These are phyloP conservation scores for Stegodyphus mimosarum DNA, from an alignment of 1,140 invertebrate genomes.

Conservation along the genomic window DNA sequence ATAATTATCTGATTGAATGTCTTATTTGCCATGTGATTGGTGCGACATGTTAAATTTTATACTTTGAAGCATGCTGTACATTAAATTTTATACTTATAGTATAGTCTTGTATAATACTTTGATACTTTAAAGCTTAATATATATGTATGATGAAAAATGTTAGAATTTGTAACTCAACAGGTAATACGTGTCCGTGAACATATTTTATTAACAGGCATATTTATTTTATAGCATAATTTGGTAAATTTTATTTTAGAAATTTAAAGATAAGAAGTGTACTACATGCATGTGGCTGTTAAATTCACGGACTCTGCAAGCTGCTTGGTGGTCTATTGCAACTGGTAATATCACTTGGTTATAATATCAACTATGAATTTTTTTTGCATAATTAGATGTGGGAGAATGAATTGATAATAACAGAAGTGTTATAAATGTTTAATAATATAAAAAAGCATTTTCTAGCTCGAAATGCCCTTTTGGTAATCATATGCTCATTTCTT, in stretches of 20 bases:
- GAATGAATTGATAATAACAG: no score
- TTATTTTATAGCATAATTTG: no score
- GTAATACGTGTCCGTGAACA: background rate
- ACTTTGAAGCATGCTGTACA: no score
- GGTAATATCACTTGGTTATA: slow-evolving; percentile 21
- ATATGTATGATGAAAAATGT: background rate
- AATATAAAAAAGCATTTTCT: slow-evolving; percentile 68
- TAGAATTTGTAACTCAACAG: background rate
- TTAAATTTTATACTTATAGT: no score
- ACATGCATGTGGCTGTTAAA: slow-evolving; percentile 10
- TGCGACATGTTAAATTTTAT: no score
- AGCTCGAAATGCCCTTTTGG: slow-evolving; percentile 81
- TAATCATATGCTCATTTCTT: slow-evolving; percentile 76
- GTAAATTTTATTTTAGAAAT: slow-evolving; percentile 20
- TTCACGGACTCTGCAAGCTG: slow-evolving; percentile 7
- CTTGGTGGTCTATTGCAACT: slow-evolving; percentile 49
- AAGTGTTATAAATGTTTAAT: no score
- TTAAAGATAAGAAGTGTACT: slow-evolving; percentile 36
- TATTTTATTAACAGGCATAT: background rate
- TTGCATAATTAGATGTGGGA: no score
- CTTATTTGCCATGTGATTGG: no score
- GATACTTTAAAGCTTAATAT: no score
- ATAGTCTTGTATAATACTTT: no score
- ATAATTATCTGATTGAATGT: no score
- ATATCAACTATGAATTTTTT: no score